These are phyloP conservation scores for Microctonus hyperodae DNA, from an alignment of 2,888 invertebrate genomes.

Conservation along the genomic window DNA sequence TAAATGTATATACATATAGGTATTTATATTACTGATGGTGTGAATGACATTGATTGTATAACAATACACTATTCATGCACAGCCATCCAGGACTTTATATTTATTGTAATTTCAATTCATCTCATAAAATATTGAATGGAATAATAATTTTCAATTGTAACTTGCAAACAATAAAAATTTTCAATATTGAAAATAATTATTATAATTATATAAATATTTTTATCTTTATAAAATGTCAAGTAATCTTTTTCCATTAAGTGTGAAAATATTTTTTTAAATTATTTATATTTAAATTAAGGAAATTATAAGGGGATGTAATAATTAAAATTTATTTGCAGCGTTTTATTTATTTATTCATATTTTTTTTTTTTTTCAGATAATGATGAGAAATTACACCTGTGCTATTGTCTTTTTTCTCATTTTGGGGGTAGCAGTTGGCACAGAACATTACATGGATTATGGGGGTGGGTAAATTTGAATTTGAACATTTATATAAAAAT, in stretches of 20 bases:
- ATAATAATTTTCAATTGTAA: too few relatives aligned
- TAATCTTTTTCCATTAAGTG: too few relatives aligned
- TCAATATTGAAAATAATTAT: too few relatives aligned
- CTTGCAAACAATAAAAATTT: too few relatives aligned
- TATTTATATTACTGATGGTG: neutral
- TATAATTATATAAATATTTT: too few relatives aligned
- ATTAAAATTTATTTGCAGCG: too few relatives aligned
- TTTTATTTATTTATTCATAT: too few relatives aligned
- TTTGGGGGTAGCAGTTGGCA: conserved; percentile 41
- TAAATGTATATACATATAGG: neutral
- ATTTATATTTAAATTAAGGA: too few relatives aligned
- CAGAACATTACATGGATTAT: conserved; percentile 53
- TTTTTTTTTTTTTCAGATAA: conserved; percentile 33
- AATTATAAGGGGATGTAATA: too few relatives aligned
- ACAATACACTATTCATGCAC: neutral
- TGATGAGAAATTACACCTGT: conserved; percentile 43
- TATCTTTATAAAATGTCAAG: too few relatives aligned
- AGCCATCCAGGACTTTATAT: neutral
- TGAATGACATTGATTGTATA: neutral
- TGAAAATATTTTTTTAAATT: too few relatives aligned
- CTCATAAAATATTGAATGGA: neutral
- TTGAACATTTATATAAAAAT: neutral
- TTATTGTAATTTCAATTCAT: too few relatives aligned
- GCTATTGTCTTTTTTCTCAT: conserved; percentile 40
- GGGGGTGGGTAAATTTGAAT: conserved; percentile 45